Conservation (phyloP, 2,888 invertebrate species). For the Stenichneumon culpator region DNA sequence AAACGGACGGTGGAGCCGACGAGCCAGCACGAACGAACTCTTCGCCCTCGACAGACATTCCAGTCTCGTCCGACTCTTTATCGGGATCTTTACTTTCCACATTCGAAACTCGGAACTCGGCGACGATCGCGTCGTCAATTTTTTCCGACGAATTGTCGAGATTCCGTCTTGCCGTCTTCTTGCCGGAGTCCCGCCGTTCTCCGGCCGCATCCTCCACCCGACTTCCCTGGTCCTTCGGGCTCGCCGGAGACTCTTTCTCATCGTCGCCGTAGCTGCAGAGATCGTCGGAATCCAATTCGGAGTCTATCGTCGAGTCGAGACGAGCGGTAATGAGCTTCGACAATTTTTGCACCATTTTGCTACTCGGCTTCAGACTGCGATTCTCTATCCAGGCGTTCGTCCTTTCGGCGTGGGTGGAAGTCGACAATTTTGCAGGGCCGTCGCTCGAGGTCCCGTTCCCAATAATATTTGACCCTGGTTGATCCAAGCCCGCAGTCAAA, state of each 20-base stretch:
- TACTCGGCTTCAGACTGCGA: slow-evolving; percentile 36
- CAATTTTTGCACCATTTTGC: slow-evolving; percentile 5
- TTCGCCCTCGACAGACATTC: background rate
- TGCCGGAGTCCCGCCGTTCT: background rate
- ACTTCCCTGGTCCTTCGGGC: background rate
- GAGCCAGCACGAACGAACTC: background rate
- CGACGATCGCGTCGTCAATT: background rate
- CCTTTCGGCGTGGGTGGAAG: background rate
- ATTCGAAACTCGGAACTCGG: background rate
- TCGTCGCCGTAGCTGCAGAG: slow-evolving; percentile 20
- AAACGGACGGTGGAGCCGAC: background rate
- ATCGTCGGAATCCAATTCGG: slow-evolving; percentile 70
- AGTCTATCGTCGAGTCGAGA: slow-evolving; percentile 16
- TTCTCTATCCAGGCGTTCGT: slow-evolving; percentile 34
- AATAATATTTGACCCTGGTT: background rate
- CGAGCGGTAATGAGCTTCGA: slow-evolving; percentile 2
- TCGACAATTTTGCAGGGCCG: background rate
- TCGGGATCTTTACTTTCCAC: background rate
- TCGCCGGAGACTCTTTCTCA: background rate
- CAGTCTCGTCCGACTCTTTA: background rate
- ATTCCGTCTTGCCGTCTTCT: background rate
- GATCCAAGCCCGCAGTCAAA: background rate
- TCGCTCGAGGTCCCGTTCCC: background rate
- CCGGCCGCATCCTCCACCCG: background rate
- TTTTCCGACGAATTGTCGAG: background rate